A percentile compares a stretch with the other conserved stretches of the same genome.
These are phyloP conservation scores for Nannospalax galili DNA, from an alignment of 2,113 vertebrate genomes.

Conservation along the genomic window DNA sequence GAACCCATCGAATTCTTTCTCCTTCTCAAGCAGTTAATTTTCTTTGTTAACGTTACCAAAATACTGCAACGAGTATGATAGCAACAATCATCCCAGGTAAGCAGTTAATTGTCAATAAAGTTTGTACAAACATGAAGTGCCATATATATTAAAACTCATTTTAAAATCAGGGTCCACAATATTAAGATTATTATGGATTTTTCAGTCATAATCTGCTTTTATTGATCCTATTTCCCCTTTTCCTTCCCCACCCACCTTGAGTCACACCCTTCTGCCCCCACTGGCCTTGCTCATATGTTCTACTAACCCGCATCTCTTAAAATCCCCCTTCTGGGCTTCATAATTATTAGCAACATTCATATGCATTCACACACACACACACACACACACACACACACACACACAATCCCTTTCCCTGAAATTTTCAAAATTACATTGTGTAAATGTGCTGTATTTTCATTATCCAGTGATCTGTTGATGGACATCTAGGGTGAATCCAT, in stretches of 20 bases:
- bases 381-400: too few species aligned
- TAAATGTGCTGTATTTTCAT: not conserved
- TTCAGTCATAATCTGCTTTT: not conserved
- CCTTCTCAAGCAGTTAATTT: not conserved
- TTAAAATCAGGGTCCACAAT: not conserved
- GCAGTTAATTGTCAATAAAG: slow-evolving; percentile 50
- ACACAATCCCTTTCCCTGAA: too few species aligned
- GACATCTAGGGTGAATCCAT: not conserved
- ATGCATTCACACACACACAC: too few species aligned
- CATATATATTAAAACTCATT: slow-evolving; percentile 29
- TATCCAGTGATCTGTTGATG: not conserved
- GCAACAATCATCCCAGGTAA: slow-evolving; percentile 49
- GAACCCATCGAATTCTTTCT: not conserved
- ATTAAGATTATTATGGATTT: not conserved
- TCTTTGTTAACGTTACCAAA: not conserved
- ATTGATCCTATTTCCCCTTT: not conserved
- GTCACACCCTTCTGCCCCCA: not conserved
- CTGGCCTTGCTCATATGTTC: not conserved
- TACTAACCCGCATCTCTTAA: not conserved
- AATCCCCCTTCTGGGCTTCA: not conserved
- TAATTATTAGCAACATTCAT: not conserved
- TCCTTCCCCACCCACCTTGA: not conserved
- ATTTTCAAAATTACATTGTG: not conserved
- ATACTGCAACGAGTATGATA: slow-evolving; percentile 44
- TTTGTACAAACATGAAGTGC: slow-evolving; percentile 43